Conservation (phyloP, 2,113 vertebrate genomes). For the Pyrgilauda ruficollis region DNA sequence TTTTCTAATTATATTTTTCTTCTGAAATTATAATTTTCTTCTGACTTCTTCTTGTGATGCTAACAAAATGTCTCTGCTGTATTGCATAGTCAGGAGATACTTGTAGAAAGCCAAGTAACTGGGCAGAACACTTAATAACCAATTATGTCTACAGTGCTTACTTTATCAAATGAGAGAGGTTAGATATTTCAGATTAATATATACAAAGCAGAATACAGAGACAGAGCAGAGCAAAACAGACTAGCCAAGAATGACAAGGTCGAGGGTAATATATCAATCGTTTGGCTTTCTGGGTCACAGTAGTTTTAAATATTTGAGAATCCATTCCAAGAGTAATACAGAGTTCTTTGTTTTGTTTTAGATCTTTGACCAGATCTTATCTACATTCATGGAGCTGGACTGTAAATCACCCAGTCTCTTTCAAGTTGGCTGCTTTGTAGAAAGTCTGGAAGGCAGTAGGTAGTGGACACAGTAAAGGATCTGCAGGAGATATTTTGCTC, state of each 20-base stretch:
- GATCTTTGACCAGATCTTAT: slow-evolving; percentile 47
- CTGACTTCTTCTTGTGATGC: not conserved
- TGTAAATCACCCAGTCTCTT: slow-evolving; percentile 48
- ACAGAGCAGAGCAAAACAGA: slow-evolving; percentile 3
- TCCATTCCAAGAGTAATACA: not conserved
- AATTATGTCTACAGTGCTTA: not conserved
- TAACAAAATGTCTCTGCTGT: not conserved
- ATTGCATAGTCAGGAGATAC: not conserved
- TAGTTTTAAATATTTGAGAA: slow-evolving; percentile 58
- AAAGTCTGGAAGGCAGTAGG: not conserved
- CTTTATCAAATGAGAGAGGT: not conserved
- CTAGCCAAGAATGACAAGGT: not conserved
- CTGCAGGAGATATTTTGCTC: not conserved
- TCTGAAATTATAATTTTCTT: not conserved
- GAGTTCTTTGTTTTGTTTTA: slow-evolving; percentile 18
- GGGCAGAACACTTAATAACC: not conserved
- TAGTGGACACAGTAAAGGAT: not conserved
- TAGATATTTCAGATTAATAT: slow-evolving; percentile 1
- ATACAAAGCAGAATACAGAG: not conserved
- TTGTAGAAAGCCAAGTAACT: not conserved
- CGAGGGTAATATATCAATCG: not conserved
- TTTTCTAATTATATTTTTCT: not conserved
- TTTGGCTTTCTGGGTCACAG: slow-evolving; percentile 12
- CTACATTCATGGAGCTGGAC: not conserved
- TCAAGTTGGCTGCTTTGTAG: slow-evolving; percentile 15